Evolutionary conservation across 2,888 invertebrate genomes (phyloP).

Genomic region (Drosophila anomalata): DNA sequence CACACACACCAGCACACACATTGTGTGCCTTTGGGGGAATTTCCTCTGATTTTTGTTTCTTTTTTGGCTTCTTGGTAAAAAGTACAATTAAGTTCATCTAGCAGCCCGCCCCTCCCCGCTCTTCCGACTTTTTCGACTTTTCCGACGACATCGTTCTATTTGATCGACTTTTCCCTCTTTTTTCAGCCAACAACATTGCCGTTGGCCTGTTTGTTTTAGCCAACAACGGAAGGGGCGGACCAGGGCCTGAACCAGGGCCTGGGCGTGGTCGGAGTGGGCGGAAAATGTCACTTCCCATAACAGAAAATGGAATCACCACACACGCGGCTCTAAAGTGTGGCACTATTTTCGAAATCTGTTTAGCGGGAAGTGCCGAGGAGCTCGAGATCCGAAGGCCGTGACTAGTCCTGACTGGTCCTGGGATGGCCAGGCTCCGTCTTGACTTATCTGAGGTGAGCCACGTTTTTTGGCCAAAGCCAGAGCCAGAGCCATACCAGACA

Average conservation of each 20-base stretch:
- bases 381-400: not conserved
- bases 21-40: constrained; percentile 13
- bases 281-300: constrained; percentile 12
- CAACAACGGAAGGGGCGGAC: not conserved
- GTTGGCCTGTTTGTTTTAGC: constrained; percentile 17
- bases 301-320: constrained; percentile 15
- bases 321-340: not conserved
- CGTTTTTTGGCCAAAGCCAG: not conserved
- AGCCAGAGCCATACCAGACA: not conserved
- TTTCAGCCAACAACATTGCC: constrained; percentile 7
- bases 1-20: constrained; percentile 9
- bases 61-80: constrained; percentile 33
- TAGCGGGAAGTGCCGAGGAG: not conserved
- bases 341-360: not conserved
- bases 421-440: not conserved
- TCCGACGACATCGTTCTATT: constrained; percentile 34
- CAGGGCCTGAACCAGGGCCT: not conserved
- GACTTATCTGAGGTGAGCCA: not conserved
- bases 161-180: constrained; percentile 31
- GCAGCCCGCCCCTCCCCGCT: constrained; percentile 1
- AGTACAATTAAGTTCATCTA: constrained; percentile 41
- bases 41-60: constrained; percentile 1
- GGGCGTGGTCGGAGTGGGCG: constrained; percentile 12
- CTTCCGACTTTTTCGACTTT: constrained; percentile 5
- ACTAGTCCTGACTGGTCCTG: not conserved